These are phyloP conservation scores for Pseudorhombus dupliciocellatus DNA, from an alignment of 2,113 vertebrate genomes.

Conservation along the genomic window DNA sequence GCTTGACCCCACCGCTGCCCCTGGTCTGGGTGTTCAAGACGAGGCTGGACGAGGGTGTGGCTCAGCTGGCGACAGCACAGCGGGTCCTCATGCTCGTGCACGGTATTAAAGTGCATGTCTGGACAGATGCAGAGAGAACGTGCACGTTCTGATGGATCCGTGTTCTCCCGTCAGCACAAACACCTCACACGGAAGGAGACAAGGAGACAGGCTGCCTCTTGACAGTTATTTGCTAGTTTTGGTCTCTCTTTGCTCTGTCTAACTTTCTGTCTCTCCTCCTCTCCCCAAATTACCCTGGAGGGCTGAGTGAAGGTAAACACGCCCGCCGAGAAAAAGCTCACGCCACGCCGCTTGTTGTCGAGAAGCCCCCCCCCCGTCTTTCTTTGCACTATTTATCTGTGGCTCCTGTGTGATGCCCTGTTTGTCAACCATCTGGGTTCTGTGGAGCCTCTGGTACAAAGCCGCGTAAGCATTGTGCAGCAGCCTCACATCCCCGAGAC, in stretches of 20 bases:
- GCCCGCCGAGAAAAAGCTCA: slow-evolving; percentile 57
- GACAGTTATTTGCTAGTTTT: slow-evolving; percentile 80
- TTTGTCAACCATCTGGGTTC: slow-evolving; percentile 64
- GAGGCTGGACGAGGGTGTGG: slow-evolving; percentile 42
- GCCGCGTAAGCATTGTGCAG: slow-evolving; percentile 21
- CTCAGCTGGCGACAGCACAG: slow-evolving; percentile 52
- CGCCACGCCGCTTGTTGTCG: slow-evolving; percentile 61
- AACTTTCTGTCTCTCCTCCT: slow-evolving; percentile 71
- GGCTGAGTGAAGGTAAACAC: slow-evolving; percentile 64
- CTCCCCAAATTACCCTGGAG: slow-evolving; percentile 69
- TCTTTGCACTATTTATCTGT: slow-evolving; percentile 55
- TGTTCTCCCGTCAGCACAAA: slow-evolving; percentile 69
- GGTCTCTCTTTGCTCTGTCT: slow-evolving; percentile 72
- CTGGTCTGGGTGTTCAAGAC: slow-evolving; percentile 69
- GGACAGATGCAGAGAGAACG: slow-evolving; percentile 38
- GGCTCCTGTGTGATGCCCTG: slow-evolving; percentile 50
- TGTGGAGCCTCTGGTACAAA: slow-evolving; percentile 28
- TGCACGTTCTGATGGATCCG: slow-evolving; percentile 47
- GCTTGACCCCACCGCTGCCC: slow-evolving; percentile 68
- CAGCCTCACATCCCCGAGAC: slow-evolving; percentile 21
- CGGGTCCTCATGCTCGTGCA: slow-evolving; percentile 15
- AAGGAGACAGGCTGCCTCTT: slow-evolving; percentile 80
- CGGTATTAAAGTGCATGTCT: slow-evolving; percentile 44
- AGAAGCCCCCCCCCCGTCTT: slow-evolving; percentile 36
- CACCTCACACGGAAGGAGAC: slow-evolving; percentile 78